phyloP scores from a whole-genome alignment of 2,113 vertebrate species.

The Oryzias woworae region DNA sequence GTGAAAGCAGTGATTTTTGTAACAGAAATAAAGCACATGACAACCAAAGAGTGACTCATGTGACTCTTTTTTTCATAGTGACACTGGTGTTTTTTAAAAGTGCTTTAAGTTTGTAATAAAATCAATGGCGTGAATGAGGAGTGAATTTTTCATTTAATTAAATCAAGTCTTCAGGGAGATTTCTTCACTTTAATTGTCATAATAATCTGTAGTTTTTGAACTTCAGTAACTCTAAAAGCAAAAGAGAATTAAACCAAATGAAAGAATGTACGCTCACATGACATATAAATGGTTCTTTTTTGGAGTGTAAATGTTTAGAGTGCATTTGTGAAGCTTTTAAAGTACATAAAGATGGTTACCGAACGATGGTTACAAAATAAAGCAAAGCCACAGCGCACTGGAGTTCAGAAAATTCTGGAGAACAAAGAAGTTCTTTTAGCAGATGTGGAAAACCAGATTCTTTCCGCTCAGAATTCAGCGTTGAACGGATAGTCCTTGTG shows the following conservation, averaged over 20 bases:
- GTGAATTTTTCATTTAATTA: not conserved
- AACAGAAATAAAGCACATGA: conserved; percentile 17
- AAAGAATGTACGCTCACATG: too few species aligned
- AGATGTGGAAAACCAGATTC: not conserved
- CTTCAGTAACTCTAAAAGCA: conserved; percentile 7
- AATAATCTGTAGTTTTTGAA: not conserved
- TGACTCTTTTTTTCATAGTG: conserved; percentile 15
- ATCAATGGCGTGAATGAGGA: not conserved
- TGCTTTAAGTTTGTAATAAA: not conserved
- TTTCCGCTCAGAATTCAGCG: conserved; percentile 51
- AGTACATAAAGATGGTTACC: not conserved
- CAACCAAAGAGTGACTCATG: not conserved
- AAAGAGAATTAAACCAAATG: not conserved
- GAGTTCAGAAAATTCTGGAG: not conserved
- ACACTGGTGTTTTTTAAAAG: not conserved
- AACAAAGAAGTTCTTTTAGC: not conserved
- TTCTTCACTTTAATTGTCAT: not conserved
- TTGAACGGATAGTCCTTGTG: conserved; percentile 76
- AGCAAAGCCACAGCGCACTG: not conserved
- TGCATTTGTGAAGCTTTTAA: too few species aligned
- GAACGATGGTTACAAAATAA: not conserved
- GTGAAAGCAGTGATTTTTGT: conserved; percentile 6
- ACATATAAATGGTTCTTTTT: too few species aligned
- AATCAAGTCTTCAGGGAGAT: not conserved
- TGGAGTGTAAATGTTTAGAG: too few species aligned